These are phyloP conservation scores for Centropyge bicolor DNA, from an alignment of 2,797 vertebrate species.

Conservation along the genomic window DNA sequence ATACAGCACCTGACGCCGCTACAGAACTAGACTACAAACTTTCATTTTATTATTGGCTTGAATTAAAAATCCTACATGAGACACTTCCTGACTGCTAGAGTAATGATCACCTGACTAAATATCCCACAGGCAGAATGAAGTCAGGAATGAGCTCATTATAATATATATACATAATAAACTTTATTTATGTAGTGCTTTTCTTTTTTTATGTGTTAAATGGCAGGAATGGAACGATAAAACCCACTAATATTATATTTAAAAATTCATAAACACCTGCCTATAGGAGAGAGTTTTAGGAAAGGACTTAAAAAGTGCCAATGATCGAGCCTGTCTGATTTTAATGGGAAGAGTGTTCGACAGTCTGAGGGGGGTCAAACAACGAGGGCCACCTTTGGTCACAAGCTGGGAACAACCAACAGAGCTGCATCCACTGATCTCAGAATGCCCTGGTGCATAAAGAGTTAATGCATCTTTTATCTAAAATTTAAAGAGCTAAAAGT, in stretches of 20 bases:
- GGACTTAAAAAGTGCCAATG: background rate
- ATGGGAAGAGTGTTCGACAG: background rate
- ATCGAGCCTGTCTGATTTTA: background rate
- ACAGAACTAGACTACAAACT: slow-evolving; percentile 40
- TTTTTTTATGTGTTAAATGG: background rate
- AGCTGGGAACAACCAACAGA: too few relatives aligned
- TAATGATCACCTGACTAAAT: slow-evolving; percentile 55
- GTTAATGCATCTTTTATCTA: background rate
- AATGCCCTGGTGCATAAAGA: background rate
- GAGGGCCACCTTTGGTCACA: too few relatives aligned
- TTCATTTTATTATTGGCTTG: background rate
- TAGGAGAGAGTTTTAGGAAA: background rate
- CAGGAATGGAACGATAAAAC: background rate
- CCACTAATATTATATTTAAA: background rate
- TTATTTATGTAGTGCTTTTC: background rate
- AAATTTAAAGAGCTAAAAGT: background rate
- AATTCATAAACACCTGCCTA: background rate
- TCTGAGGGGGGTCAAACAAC: too few relatives aligned
- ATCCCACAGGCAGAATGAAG: slow-evolving; percentile 22
- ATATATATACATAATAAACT: background rate
- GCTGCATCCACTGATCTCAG: too few relatives aligned
- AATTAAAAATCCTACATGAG: slow-evolving; percentile 19
- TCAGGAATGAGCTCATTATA: background rate
- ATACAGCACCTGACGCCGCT: slow-evolving; percentile 51
- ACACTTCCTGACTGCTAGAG: slow-evolving; percentile 29